Evolutionary conservation across 92 coral and sea anemone species (phyloP).

Genomic region (Zoanthus sansibaricus): DNA sequence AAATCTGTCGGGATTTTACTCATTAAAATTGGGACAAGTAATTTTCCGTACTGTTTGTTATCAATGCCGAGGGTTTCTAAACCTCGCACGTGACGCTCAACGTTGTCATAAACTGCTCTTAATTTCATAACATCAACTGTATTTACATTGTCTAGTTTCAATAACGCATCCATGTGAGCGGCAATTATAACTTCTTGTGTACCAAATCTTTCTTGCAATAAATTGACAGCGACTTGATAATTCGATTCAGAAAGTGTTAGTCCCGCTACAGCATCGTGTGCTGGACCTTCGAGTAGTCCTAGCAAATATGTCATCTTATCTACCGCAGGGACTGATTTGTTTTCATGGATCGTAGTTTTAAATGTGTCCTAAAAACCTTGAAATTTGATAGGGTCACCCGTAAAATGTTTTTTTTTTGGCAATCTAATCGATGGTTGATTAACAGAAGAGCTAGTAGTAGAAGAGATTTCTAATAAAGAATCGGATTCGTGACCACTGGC

Average conservation of each 20-base stretch:
- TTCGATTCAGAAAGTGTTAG: background rate
- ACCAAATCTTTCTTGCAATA: conserved; percentile 7
- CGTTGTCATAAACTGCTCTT: conserved; percentile 6
- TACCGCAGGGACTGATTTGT: no score
- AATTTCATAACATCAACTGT: conserved; percentile 1
- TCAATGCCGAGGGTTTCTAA: background rate
- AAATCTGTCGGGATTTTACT: no score
- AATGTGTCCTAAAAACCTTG: background rate
- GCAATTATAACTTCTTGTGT: conserved; percentile 20
- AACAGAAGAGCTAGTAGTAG: no score
- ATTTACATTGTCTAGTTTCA: conserved; percentile 8
- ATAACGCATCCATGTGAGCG: background rate
- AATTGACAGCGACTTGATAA: background rate
- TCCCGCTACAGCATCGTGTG: background rate
- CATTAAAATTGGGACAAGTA: conserved; percentile 11
- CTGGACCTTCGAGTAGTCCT: background rate
- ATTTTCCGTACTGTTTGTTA: conserved; percentile 16
- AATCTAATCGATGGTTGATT: no score
- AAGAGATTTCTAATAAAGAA: no score
- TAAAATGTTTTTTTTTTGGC: no score
- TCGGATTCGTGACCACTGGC: background rate
- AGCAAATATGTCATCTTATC: conserved; percentile 8
- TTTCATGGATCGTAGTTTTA: background rate
- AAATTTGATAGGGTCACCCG: no score
- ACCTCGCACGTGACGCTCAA: background rate